A percentile compares a stretch with the other conserved stretches of the same genome.
These are phyloP conservation scores for Hyalella azteca DNA, from an alignment of 2,888 invertebrate species.

Conservation along the genomic window DNA sequence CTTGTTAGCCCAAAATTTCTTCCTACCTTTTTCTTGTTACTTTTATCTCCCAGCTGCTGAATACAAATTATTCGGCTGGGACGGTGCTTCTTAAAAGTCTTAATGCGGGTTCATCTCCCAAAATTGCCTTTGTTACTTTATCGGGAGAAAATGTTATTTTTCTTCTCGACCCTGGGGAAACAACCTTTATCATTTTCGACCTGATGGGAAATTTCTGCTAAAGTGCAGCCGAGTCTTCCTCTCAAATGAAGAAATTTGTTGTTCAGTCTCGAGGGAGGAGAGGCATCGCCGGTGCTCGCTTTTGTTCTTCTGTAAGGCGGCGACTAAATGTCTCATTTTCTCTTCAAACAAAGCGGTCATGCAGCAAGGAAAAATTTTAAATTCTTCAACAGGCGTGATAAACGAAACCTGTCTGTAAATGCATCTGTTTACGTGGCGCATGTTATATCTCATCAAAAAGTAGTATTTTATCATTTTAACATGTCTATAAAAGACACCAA, in stretches of 20 bases:
- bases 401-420: too few species aligned
- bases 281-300: too few species aligned
- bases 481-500: too few species aligned
- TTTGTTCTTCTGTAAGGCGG: too few species aligned
- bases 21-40: slow-evolving; percentile 20
- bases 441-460: too few species aligned
- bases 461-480: too few species aligned
- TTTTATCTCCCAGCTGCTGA: slow-evolving; percentile 33
- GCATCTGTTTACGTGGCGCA: too few species aligned
- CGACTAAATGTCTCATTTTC: too few species aligned
- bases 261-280: too few species aligned
- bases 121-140: slow-evolving; percentile 32
- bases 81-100: slow-evolving; percentile 30
- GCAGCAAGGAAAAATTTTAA: too few species aligned
- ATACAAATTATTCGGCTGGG: slow-evolving; percentile 32
- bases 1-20: slow-evolving; percentile 36
- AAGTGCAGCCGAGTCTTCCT: background rate
- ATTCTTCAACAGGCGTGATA: too few species aligned
- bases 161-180: background rate
- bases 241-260: slow-evolving; percentile 6
- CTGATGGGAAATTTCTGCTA: background rate
- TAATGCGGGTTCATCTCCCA: slow-evolving; percentile 36
- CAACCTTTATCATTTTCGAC: background rate
- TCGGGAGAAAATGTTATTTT: background rate
- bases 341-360: too few species aligned